Evolutionary conservation across 1,140 invertebrate species (phyloP), one percentile per base, ranked within the genome.

Genomic region (Drosophila pallidifrons): DNA sequence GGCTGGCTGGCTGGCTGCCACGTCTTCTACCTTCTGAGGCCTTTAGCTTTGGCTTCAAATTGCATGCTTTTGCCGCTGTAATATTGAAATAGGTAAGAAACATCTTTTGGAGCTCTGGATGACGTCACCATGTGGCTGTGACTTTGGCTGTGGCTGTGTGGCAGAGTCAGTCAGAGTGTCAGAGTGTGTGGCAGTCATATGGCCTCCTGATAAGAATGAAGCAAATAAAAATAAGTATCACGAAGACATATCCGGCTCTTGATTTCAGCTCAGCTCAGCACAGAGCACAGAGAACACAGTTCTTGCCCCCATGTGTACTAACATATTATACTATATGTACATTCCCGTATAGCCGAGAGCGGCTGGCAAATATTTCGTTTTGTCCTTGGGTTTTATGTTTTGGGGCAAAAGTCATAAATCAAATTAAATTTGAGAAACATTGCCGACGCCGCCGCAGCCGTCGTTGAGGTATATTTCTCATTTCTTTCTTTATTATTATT

Each of bases 381-480:
- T 73, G 60, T 82, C 45, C 82, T 70, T 59, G 65, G 59, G 15
- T 63, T 46, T 60, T 54, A 63, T 57, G 54, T 38, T 38, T 43
- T 52, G 71, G 60, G 57, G 66, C 59, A 58, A 77, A 77, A 79
- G 81, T 85, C 83, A 88, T 88, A 88, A 88, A 88, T 88, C 83
- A 88, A 88, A 89, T 88, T 88, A 83, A 89, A 88, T 88, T 87
- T 75, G 81, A 89, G 82, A 88, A 89, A 81, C 79, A 83, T 83
- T 78, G 81, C 72, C 75, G 76, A 76, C 79, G 20, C 20, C 71
- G 76, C 79, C 79, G 76, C 76, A 74, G 20, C 0, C 75, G 73
- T 76, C 79, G 77, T 78, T 77, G 77, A 75, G 75, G 68, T 66
- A 77, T 80, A 80, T 80, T 69, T 65, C 74, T 58, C 13, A 2